Conservation (phyloP, 2,888 invertebrate species). For the Xanthorhoe designata region DNA sequence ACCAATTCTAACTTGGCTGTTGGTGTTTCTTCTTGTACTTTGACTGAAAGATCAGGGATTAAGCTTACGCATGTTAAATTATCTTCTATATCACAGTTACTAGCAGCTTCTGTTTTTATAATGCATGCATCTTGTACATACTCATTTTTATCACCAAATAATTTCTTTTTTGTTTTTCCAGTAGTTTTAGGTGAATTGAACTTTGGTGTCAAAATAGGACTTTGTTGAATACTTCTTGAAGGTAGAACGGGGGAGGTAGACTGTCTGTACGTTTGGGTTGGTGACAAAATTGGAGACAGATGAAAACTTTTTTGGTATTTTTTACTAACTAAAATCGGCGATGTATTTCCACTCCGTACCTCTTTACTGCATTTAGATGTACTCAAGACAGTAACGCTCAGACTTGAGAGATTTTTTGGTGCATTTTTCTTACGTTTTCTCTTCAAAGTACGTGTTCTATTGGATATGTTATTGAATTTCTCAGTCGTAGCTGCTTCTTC, state of each 20-base stretch:
- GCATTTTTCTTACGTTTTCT: slow-evolving; percentile 67
- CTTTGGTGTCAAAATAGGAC: slow-evolving; percentile 64
- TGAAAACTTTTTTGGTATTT: slow-evolving; percentile 17
- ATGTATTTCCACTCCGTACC: slow-evolving; percentile 42
- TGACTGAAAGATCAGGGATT: not conserved
- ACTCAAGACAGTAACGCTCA: slow-evolving; percentile 64
- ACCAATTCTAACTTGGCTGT: slow-evolving; percentile 48
- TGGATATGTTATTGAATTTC: slow-evolving; percentile 42
- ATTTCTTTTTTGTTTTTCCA: slow-evolving; percentile 59
- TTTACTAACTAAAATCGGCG: slow-evolving; percentile 51
- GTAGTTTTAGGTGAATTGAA: slow-evolving; percentile 48
- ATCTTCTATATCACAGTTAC: slow-evolving; percentile 15
- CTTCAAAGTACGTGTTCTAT: slow-evolving; percentile 50
- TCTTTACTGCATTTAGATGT: slow-evolving; percentile 43
- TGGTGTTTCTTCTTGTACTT: slow-evolving; percentile 16
- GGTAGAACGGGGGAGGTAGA: slow-evolving; percentile 55
- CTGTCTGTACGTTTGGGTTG: slow-evolving; percentile 37
- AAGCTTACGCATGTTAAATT: slow-evolving; percentile 12
- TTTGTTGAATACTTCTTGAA: slow-evolving; percentile 48
- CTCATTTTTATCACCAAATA: slow-evolving; percentile 47
- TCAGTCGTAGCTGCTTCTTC: slow-evolving; percentile 54
- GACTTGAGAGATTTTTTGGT: slow-evolving; percentile 61
- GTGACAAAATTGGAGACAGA: slow-evolving; percentile 53
- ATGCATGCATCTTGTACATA: not conserved
- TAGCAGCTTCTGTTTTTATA: slow-evolving; percentile 22